These are phyloP conservation scores for Phoxinus phoxinus DNA, from an alignment of 2,113 vertebrate species.

Conservation along the genomic window DNA sequence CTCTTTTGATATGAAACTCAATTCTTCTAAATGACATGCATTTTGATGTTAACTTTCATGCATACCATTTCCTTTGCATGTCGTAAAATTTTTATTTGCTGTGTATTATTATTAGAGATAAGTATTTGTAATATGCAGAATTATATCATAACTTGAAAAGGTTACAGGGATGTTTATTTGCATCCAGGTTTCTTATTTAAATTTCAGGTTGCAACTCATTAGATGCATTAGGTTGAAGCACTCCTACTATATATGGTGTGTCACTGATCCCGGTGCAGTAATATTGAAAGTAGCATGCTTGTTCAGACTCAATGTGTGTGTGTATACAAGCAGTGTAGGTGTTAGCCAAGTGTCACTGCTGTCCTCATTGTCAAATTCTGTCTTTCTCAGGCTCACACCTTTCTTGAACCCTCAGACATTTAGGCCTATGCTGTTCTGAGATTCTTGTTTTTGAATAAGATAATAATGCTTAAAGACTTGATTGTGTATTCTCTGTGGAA, in stretches of 20 bases:
- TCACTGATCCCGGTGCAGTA: conserved; percentile 62
- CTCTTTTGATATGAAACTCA: not conserved
- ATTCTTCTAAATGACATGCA: not conserved
- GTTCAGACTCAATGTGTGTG: conserved; percentile 56
- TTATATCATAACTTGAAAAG: not conserved
- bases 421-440: not conserved
- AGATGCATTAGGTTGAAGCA: not conserved
- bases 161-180: not conserved
- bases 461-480: not conserved
- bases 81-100: not conserved
- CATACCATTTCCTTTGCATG: not conserved
- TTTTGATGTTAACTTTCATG: no score
- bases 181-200: not conserved
- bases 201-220: conserved; percentile 13
- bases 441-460: not conserved
- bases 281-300: conserved; percentile 47
- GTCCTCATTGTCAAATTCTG: conserved; percentile 48
- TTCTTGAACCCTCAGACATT: not conserved
- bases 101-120: not conserved
- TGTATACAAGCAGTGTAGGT: conserved; percentile 73
- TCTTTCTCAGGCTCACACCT: not conserved
- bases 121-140: not conserved
- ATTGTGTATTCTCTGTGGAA: not conserved
- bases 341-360: conserved; percentile 70
- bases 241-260: not conserved